Evolutionary conservation across 2,888 invertebrate genomes (phyloP).

Genomic region (Drosophila mercatorum): DNA sequence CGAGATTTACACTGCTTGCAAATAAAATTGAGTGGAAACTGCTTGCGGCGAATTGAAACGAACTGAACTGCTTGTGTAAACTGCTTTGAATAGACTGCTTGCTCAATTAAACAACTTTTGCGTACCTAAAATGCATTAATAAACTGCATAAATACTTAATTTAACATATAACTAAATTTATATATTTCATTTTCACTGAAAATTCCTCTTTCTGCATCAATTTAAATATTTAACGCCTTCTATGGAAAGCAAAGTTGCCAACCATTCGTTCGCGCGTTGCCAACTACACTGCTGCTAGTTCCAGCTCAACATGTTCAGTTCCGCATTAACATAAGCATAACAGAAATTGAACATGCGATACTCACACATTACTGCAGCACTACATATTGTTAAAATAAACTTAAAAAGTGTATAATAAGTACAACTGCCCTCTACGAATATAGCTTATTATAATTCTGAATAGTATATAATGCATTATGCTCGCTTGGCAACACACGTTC

Average conservation of each 20-base stretch:
- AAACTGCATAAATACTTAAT: background rate
- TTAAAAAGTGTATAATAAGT: no score
- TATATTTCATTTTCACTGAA: no score
- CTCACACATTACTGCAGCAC: no score
- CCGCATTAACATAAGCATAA: background rate
- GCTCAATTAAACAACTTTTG: background rate
- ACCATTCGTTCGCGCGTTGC: slow-evolving; percentile 6
- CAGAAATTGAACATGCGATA: background rate
- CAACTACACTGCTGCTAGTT: background rate
- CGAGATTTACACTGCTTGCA: background rate
- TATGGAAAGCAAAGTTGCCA: slow-evolving; percentile 9
- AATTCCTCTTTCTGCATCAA: no score
- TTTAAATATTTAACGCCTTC: background rate
- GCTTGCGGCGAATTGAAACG: background rate
- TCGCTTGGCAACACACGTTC: background rate
- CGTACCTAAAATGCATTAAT: no score
- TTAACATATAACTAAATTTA: background rate
- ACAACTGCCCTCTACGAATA: accelerated
- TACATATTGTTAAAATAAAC: background rate
- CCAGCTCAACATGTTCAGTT: slow-evolving; percentile 2
- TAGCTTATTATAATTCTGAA: background rate
- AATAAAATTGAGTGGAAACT: no score
- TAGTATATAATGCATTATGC: background rate
- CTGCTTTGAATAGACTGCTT: background rate
- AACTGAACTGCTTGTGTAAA: background rate